These are phyloP conservation scores for Eupithecia tripunctaria DNA, from an alignment of 2,888 invertebrate genomes.

Conservation along the genomic window DNA sequence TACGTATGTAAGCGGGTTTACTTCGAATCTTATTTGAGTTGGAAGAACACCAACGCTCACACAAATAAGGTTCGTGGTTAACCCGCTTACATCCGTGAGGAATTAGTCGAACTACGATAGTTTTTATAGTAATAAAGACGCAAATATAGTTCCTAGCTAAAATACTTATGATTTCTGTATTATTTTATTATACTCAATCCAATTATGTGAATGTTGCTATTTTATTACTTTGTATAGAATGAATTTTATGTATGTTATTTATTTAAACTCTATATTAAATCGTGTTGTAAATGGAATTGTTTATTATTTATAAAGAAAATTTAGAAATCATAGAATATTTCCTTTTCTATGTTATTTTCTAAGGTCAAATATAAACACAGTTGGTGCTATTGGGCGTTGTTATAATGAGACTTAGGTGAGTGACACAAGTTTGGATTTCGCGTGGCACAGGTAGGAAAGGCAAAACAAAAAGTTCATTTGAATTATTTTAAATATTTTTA, in stretches of 20 bases:
- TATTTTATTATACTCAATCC: constrained; percentile 6
- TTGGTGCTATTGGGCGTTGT: constrained; percentile 43
- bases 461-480: constrained; percentile 43
- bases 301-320: constrained; percentile 10
- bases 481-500: not conserved
- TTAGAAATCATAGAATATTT: constrained; percentile 13
- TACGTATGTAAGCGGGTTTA: no score
- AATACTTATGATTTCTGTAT: not conserved
- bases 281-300: constrained; percentile 23
- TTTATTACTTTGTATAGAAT: constrained; percentile 15
- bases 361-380: constrained; percentile 23
- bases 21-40: no score
- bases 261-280: constrained; percentile 27
- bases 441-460: constrained; percentile 85
- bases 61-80: no score
- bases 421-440: constrained; percentile 82
- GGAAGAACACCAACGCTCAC: no score
- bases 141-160: constrained; percentile 1
- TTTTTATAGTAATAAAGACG: no score
- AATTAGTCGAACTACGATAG: no score
- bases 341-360: not conserved
- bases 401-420: constrained; percentile 69
- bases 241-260: constrained; percentile 23
- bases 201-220: constrained; percentile 10
- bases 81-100: no score